phyloP scores from a whole-genome alignment of 2,113 vertebrate genomes.

The Nothoprocta pentlandii region DNA sequence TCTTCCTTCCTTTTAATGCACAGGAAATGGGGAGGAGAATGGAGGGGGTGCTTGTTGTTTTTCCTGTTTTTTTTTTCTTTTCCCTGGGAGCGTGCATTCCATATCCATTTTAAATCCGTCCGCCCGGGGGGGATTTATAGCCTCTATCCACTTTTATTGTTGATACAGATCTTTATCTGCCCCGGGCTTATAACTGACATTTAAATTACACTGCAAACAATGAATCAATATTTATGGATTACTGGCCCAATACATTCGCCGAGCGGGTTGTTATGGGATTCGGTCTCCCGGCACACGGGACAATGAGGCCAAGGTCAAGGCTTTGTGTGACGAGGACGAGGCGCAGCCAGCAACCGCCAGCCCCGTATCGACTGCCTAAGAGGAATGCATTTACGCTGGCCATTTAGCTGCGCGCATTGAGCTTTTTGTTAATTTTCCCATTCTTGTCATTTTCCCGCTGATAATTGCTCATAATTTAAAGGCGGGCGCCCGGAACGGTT shows the following conservation, averaged over 20 bases:
- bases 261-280: constrained; percentile 78
- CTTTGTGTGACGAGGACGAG: constrained; percentile 86
- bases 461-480: background rate
- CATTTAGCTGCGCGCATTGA: background rate
- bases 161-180: constrained; percentile 88
- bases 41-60: too few species aligned
- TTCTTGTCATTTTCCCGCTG: constrained; percentile 1
- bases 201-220: constrained; percentile 95
- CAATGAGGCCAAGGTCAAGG: constrained; percentile 89
- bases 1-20: background rate
- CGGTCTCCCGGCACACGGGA: constrained; percentile 80
- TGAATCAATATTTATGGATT: constrained; percentile 96
- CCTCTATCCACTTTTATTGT: constrained; percentile 81
- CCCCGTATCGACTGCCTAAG: constrained; percentile 81
- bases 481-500: background rate
- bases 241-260: constrained; percentile 82
- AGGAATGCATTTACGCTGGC: constrained; percentile 55
- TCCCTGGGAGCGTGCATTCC: background rate
- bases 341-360: constrained; percentile 81
- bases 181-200: constrained; percentile 90
- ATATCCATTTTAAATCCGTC: constrained; percentile 42
- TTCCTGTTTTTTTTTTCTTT: background rate
- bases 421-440: constrained; percentile 1
- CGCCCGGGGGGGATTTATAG: constrained; percentile 70
- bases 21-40: background rate